These are phyloP conservation scores for Sylvia borin DNA, from an alignment of 2,797 vertebrate species.

Conservation along the genomic window DNA sequence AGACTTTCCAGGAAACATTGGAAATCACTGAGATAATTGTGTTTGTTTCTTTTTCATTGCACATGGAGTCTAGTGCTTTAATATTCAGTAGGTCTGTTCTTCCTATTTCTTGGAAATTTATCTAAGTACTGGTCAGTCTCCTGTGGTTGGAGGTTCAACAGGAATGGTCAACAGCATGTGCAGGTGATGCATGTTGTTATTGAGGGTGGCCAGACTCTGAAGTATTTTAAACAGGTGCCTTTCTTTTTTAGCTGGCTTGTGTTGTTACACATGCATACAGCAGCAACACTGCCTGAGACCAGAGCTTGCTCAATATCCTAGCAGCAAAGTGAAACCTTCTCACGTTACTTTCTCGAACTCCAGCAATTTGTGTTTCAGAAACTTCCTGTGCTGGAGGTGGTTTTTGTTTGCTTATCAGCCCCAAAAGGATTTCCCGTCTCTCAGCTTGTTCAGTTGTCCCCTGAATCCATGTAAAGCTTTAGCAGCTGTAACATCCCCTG, in stretches of 20 bases:
- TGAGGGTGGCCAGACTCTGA: neutral
- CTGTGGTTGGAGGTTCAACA: neutral
- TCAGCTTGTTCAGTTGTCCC: conserved; percentile 36
- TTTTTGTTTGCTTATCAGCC: conserved; percentile 30
- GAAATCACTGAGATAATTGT: neutral
- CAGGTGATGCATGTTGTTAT: neutral
- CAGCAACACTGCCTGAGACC: neutral
- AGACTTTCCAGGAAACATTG: neutral
- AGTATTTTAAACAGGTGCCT: neutral
- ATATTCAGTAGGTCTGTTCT: neutral
- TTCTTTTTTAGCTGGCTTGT: neutral
- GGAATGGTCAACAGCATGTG: neutral
- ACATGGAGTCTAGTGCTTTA: neutral
- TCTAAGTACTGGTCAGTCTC: neutral
- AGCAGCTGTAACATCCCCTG: conserved; percentile 17
- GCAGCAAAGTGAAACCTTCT: conserved; percentile 1
- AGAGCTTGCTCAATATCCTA: neutral
- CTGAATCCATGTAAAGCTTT: conserved; percentile 44
- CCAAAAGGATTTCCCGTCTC: conserved; percentile 24
- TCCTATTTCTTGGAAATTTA: neutral
- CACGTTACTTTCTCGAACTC: neutral
- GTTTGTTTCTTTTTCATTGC: neutral
- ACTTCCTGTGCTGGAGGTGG: conserved; percentile 29
- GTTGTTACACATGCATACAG: neutral
- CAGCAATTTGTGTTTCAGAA: conserved; percentile 20